phyloP scores from a whole-genome alignment of 2,888 invertebrate genomes.

The Athripsodes cinereus region DNA sequence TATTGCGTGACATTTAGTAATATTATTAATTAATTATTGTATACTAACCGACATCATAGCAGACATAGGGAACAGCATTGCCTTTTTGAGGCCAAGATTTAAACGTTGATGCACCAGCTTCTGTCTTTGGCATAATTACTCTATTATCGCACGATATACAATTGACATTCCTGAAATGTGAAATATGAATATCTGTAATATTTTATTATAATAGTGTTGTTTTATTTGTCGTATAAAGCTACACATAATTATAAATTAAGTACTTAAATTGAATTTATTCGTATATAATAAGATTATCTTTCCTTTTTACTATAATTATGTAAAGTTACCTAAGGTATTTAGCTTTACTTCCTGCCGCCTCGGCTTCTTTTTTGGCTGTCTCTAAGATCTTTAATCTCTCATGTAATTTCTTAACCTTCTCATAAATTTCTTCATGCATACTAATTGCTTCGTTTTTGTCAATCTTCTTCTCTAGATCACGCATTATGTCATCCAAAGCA shows the following conservation, averaged over 20 bases:
- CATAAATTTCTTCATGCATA: constrained; percentile 58
- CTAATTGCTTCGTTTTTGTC: constrained; percentile 60
- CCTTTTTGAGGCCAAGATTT: constrained; percentile 43
- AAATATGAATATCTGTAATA: background rate
- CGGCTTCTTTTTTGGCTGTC: constrained; percentile 53
- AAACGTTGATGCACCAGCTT: constrained; percentile 38
- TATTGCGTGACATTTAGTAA: no score
- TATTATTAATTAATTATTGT: background rate
- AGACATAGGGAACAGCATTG: constrained; percentile 57
- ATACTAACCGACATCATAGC: constrained; percentile 60
- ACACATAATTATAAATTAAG: background rate
- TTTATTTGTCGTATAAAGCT: no score
- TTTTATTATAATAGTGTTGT: no score
- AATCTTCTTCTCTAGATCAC: constrained; percentile 55
- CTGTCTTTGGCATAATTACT: constrained; percentile 62
- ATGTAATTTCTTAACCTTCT: constrained; percentile 54
- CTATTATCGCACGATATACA: constrained; percentile 74
- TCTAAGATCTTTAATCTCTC: constrained; percentile 56
- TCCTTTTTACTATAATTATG: no score
- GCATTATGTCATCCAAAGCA: constrained; percentile 60
- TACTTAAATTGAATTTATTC: background rate
- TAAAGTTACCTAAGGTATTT: constrained; percentile 51
- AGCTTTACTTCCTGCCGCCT: constrained; percentile 67
- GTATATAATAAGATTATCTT: background rate
- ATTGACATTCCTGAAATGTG: constrained; percentile 54